Evolutionary conservation across 2,888 invertebrate genomes (phyloP).

Genomic region (Ectemnius cavifrons): DNA sequence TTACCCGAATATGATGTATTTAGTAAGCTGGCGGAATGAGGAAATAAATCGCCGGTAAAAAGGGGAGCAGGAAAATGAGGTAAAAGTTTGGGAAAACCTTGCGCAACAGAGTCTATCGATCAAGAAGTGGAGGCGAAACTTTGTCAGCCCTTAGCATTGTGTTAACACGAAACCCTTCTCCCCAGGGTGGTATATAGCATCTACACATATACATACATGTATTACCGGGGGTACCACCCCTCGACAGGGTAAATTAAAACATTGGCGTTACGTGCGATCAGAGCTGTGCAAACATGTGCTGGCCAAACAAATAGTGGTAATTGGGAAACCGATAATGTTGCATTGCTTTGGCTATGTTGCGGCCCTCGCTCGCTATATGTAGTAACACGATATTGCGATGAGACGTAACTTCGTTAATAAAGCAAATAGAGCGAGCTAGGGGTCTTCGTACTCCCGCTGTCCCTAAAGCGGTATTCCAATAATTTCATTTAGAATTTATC

Average conservation of each 20-base stretch:
- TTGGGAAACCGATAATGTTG: constrained; percentile 22
- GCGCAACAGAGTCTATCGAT: constrained; percentile 5
- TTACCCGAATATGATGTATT: too few species aligned
- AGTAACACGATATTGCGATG: constrained; percentile 25
- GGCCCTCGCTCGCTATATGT: not conserved
- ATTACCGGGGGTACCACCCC: not conserved
- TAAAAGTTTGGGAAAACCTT: not conserved
- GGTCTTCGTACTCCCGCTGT: too few species aligned
- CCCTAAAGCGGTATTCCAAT: too few species aligned
- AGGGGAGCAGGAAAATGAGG: not conserved
- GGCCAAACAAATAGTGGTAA: constrained; percentile 27
- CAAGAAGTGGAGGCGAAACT: not conserved
- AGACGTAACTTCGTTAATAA: constrained; percentile 6
- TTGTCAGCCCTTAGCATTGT: constrained; percentile 7
- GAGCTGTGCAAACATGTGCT: not conserved
- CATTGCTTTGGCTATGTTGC: not conserved
- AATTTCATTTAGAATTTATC: too few species aligned
- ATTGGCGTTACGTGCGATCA: not conserved
- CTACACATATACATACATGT: too few species aligned
- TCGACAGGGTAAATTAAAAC: constrained; percentile 15
- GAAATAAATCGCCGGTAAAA: not conserved
- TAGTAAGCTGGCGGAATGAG: too few species aligned
- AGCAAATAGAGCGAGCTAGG: not conserved
- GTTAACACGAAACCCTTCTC: constrained; percentile 7
- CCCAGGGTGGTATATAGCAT: not conserved